A percentile compares a stretch with the other conserved stretches of the same genome.
These are phyloP conservation scores for Luehdorfia chinensis DNA, from an alignment of 1,140 invertebrate genomes.

Conservation along the genomic window DNA sequence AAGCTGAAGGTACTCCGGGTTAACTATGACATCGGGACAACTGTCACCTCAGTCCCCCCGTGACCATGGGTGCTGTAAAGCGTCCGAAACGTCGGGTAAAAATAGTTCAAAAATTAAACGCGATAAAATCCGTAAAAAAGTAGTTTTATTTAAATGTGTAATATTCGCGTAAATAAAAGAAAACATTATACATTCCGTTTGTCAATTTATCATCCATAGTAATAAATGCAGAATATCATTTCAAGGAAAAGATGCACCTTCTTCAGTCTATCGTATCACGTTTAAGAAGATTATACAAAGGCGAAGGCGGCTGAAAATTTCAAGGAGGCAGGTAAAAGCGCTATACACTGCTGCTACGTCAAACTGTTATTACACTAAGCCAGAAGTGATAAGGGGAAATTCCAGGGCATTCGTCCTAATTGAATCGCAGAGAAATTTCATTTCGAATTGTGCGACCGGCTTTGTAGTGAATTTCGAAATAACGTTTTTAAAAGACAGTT, in stretches of 20 bases:
- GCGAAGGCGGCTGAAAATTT: slow-evolving; percentile 20
- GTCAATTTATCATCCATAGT: too few species aligned
- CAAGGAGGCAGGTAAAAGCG: slow-evolving; percentile 20
- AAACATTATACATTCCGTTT: too few species aligned
- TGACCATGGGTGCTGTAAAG: too few species aligned
- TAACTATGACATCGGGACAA: too few species aligned
- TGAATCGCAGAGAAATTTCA: slow-evolving; percentile 34
- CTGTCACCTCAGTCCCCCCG: too few species aligned
- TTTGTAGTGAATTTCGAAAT: slow-evolving; percentile 2
- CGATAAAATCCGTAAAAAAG: too few species aligned
- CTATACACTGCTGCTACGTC: slow-evolving; percentile 25
- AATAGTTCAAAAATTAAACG: too few species aligned
- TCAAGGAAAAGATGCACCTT: slow-evolving; percentile 4
- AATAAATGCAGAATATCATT: too few species aligned
- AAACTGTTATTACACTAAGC: slow-evolving; percentile 42
- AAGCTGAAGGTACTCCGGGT: too few species aligned
- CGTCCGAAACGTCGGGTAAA: too few species aligned
- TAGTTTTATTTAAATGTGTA: too few species aligned
- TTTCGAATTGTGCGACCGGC: slow-evolving; percentile 27
- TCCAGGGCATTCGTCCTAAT: slow-evolving; percentile 36
- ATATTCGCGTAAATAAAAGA: too few species aligned
- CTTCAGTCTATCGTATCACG: background rate
- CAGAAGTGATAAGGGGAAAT: slow-evolving; percentile 20
- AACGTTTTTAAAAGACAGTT: background rate
- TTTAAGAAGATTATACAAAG: slow-evolving; percentile 19